Evolutionary conservation across 2,888 invertebrate species (phyloP).

Genomic region (Scaptodrosophila latifasciaeformis): DNA sequence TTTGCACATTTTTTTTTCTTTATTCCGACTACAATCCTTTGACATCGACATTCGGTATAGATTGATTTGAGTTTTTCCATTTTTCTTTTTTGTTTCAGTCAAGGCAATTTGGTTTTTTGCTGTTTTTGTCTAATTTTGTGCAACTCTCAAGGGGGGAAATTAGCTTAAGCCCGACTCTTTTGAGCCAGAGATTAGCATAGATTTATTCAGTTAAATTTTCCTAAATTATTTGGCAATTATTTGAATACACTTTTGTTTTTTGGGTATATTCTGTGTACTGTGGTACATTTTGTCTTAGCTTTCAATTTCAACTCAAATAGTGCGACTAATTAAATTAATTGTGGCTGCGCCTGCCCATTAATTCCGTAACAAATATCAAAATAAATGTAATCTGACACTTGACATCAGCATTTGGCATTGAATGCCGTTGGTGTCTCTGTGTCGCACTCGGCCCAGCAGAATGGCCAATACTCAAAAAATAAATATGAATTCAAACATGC

Average conservation of each 20-base stretch:
- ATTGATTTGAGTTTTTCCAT: constrained; percentile 2
- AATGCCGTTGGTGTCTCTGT: constrained; percentile 40
- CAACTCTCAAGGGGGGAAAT: too few relatives aligned
- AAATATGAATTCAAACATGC: too few relatives aligned
- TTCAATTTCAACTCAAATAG: constrained; percentile 18
- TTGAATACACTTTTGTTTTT: constrained; percentile 23
- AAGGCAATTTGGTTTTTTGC: constrained; percentile 18
- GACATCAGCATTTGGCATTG: constrained; percentile 60
- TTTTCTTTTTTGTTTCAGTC: constrained; percentile 2
- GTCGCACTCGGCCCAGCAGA: constrained; percentile 14
- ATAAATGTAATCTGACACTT: constrained; percentile 67
- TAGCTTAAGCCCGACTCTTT: constrained; percentile 18
- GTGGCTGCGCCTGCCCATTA: constrained; percentile 56
- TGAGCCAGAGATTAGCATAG: constrained; percentile 18
- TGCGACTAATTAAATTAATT: constrained; percentile 65
- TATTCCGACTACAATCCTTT: constrained; percentile 45
- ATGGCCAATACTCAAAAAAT: neutral
- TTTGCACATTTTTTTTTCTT: constrained; percentile 1
- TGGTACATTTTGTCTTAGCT: neutral
- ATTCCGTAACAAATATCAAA: constrained; percentile 62
- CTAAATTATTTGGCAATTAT: constrained; percentile 15
- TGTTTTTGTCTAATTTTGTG: constrained; percentile 19
- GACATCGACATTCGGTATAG: constrained; percentile 60
- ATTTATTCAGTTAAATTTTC: too few relatives aligned
- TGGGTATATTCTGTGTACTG: neutral